Percentiles rank a stretch among this genome's conserved stretches.
Evolutionary conservation across 2,888 invertebrate species (phyloP).

Genomic region (Habrosyne pyritoides): DNA sequence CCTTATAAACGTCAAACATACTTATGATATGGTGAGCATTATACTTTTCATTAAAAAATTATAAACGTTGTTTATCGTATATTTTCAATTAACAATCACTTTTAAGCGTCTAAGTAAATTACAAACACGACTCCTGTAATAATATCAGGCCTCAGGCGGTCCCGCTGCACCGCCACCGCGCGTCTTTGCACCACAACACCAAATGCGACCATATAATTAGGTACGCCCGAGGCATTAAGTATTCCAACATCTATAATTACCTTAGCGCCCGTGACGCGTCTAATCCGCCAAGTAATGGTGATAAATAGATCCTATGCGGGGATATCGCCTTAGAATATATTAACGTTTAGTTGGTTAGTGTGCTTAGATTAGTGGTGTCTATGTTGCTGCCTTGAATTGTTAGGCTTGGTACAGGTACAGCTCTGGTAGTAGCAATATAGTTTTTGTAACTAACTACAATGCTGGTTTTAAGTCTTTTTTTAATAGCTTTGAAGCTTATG

Average conservation of each 20-base stretch:
- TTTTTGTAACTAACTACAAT: too few species aligned
- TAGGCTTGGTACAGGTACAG: background rate
- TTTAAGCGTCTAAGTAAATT: background rate
- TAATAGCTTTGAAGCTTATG: too few species aligned
- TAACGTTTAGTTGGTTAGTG: slow-evolving; percentile 35
- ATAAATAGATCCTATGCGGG: slow-evolving; percentile 70
- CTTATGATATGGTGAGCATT: too few species aligned
- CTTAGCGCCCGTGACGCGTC: slow-evolving; percentile 66
- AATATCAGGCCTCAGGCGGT: background rate
- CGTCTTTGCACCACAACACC: slow-evolving; percentile 13
- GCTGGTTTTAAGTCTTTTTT: too few species aligned
- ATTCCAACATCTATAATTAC: slow-evolving; percentile 72
- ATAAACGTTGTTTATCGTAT: background rate
- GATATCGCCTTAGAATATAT: slow-evolving; percentile 63
- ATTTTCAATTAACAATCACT: background rate
- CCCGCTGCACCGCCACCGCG: slow-evolving; percentile 2
- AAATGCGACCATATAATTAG: slow-evolving; percentile 57
- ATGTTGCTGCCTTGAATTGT: slow-evolving; percentile 8
- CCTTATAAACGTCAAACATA: too few species aligned
- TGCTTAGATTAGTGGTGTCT: slow-evolving; percentile 11
- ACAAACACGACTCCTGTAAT: background rate
- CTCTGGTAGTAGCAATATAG: background rate
- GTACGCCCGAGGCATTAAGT: slow-evolving; percentile 61
- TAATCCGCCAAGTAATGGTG: slow-evolving; percentile 75
- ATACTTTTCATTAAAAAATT: too few species aligned